Conservation (phyloP, 2,113 vertebrate species). For the Coreoperca whiteheadi region DNA sequence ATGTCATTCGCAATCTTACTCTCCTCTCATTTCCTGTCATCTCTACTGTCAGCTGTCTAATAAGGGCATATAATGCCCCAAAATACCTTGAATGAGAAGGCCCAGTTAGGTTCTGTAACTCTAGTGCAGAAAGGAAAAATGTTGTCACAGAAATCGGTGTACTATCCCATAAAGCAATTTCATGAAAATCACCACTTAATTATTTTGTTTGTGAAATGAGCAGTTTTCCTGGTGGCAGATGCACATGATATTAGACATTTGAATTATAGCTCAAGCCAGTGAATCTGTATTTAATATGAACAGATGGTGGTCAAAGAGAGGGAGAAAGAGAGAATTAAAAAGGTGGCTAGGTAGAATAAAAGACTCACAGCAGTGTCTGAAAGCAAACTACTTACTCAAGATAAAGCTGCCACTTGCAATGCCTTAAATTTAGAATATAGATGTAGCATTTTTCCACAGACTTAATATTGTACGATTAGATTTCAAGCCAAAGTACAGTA, state of each 20-base stretch:
- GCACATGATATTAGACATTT: slow-evolving; percentile 30
- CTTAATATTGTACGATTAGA: not conserved
- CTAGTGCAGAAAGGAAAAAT: not conserved
- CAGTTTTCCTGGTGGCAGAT: slow-evolving; percentile 50
- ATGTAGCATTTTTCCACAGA: not conserved
- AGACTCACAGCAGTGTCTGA: slow-evolving; percentile 50
- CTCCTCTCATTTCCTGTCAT: not conserved
- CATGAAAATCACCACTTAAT: not conserved
- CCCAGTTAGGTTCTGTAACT: not conserved
- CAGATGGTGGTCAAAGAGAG: slow-evolving; percentile 60
- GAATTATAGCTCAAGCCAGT: slow-evolving; percentile 25
- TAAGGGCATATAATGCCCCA: not conserved
- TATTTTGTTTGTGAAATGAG: not conserved
- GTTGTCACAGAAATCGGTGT: not conserved
- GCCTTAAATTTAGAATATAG: not conserved
- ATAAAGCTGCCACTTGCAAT: not conserved
- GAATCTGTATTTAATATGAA: slow-evolving; percentile 89
- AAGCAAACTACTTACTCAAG: slow-evolving; percentile 9
- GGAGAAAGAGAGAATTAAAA: slow-evolving; percentile 38
- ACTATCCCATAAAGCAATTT: not conserved
- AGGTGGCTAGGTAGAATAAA: not conserved
- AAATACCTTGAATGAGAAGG: not conserved
- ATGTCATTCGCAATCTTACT: not conserved
- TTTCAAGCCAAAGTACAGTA: not conserved
- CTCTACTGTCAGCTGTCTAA: not conserved